Evolutionary conservation across 2,888 invertebrate species (phyloP).

Genomic region (Agrotis segetum): DNA sequence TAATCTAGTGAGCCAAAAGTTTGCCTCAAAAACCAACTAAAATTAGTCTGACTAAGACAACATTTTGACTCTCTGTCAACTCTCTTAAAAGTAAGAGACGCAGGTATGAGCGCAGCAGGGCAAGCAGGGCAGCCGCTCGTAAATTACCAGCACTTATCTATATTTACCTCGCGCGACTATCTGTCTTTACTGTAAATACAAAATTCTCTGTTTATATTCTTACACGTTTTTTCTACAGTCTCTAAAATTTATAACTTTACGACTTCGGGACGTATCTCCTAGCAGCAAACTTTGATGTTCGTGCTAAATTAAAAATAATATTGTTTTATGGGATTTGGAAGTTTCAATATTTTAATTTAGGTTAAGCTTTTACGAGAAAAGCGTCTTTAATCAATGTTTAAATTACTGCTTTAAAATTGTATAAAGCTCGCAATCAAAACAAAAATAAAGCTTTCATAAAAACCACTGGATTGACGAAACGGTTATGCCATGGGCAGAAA

Average conservation of each 20-base stretch:
- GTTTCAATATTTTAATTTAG: constrained; percentile 24
- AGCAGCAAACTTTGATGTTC: constrained; percentile 37
- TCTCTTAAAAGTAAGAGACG: constrained; percentile 10
- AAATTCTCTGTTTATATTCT: constrained; percentile 73
- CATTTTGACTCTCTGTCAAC: constrained; percentile 1
- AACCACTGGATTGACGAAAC: too few relatives aligned
- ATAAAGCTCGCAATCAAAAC: neutral
- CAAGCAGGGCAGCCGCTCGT: constrained; percentile 64
- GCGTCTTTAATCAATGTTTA: constrained; percentile 19
- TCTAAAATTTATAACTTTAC: constrained; percentile 61
- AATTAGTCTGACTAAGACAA: too few relatives aligned
- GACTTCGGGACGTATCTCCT: constrained; percentile 40
- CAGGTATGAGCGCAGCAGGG: constrained; percentile 11
- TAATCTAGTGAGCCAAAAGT: neutral
- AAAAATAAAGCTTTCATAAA: neutral
- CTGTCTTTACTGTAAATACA: constrained; percentile 81
- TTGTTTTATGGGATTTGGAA: constrained; percentile 24
- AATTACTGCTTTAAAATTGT: constrained; percentile 4
- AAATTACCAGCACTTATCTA: constrained; percentile 84
- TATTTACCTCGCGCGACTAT: constrained; percentile 81
- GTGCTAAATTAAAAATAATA: constrained; percentile 55
- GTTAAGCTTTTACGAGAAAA: constrained; percentile 8
- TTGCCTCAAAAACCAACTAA: neutral
- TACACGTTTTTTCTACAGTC: constrained; percentile 61
- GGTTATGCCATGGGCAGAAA: neutral